A percentile compares a stretch with the other conserved stretches of the same genome.
These are phyloP conservation scores for Amblyteles armatorius DNA, from an alignment of 2,888 invertebrate species.

Conservation along the genomic window DNA sequence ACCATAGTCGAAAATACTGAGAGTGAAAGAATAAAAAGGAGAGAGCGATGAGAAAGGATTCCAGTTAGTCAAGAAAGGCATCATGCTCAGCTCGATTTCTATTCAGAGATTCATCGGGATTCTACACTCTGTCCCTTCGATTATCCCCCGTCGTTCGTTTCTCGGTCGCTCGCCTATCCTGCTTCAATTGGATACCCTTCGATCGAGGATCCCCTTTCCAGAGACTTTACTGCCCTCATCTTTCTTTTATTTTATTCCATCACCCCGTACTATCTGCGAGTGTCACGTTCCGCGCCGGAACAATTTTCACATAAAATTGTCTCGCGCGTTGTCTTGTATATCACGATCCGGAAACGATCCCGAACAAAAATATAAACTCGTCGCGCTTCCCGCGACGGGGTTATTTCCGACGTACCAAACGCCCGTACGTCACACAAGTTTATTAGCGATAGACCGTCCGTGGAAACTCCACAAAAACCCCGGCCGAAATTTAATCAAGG, in stretches of 20 bases:
- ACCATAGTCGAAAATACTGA: slow-evolving; percentile 21
- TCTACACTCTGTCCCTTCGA: slow-evolving; percentile 5
- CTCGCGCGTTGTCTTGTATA: too few species aligned
- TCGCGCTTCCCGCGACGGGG: too few species aligned
- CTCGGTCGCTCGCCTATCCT: slow-evolving; percentile 50
- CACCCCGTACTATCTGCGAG: background rate
- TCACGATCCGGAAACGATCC: too few species aligned
- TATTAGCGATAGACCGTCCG: background rate
- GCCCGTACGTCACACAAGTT: background rate
- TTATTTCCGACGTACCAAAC: too few species aligned
- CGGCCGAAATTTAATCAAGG: slow-evolving; percentile 2
- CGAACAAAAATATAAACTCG: too few species aligned
- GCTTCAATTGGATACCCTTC: slow-evolving; percentile 52
- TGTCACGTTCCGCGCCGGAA: too few species aligned
- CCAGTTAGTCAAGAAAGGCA: slow-evolving; percentile 21
- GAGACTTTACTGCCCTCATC: background rate
- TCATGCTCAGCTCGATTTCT: slow-evolving; percentile 32
- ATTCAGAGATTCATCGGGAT: slow-evolving; percentile 51
- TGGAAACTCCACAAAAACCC: slow-evolving; percentile 14
- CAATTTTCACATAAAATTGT: too few species aligned
- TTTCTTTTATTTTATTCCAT: background rate
- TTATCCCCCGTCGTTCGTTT: slow-evolving; percentile 46
- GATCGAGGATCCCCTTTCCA: slow-evolving; percentile 51
- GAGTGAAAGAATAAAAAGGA: background rate
- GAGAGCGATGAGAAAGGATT: background rate